These are phyloP conservation scores for Nyctibius bracteatus DNA, from an alignment of 2,113 vertebrate species.

Conservation along the genomic window DNA sequence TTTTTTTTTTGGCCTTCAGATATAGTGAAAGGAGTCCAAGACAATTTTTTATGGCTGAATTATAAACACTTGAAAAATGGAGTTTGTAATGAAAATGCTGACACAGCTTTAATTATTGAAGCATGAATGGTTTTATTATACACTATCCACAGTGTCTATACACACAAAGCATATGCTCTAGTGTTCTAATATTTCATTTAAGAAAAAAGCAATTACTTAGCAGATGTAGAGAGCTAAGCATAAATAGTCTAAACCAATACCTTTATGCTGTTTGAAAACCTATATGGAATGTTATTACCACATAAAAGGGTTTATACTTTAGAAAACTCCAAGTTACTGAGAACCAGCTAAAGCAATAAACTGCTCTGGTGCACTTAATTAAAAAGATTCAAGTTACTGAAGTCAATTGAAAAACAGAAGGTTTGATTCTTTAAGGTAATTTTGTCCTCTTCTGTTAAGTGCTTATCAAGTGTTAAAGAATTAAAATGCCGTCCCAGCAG, in stretches of 20 bases:
- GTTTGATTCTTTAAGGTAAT: constrained; percentile 66
- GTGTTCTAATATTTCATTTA: constrained; percentile 55
- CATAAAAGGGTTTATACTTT: constrained; percentile 58
- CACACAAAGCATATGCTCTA: constrained; percentile 16
- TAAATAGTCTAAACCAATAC: constrained; percentile 40
- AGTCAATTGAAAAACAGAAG: constrained; percentile 59
- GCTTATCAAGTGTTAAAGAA: constrained; percentile 66
- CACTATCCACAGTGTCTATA: constrained; percentile 26
- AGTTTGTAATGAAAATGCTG: constrained; percentile 50
- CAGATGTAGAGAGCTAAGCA: constrained; percentile 48
- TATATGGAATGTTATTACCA: constrained; percentile 60
- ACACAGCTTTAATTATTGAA: constrained; percentile 59
- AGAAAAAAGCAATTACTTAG: constrained; percentile 63
- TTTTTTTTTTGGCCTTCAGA: constrained; percentile 3
- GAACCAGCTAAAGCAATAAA: constrained; percentile 70
- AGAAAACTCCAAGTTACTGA: constrained; percentile 59
- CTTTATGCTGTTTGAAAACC: constrained; percentile 47
- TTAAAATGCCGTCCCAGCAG: constrained; percentile 51
- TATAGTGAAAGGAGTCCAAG: constrained; percentile 40
- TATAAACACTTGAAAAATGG: constrained; percentile 57
- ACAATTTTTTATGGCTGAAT: constrained; percentile 43
- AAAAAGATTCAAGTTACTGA: constrained; percentile 69
- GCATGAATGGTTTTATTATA: constrained; percentile 66
- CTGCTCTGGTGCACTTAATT: constrained; percentile 64
- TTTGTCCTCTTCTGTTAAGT: constrained; percentile 60